Evolutionary conservation across 2,113 vertebrate genomes (phyloP), one percentile per base, ranked within the genome.

Genomic region (Riparia riparia): DNA sequence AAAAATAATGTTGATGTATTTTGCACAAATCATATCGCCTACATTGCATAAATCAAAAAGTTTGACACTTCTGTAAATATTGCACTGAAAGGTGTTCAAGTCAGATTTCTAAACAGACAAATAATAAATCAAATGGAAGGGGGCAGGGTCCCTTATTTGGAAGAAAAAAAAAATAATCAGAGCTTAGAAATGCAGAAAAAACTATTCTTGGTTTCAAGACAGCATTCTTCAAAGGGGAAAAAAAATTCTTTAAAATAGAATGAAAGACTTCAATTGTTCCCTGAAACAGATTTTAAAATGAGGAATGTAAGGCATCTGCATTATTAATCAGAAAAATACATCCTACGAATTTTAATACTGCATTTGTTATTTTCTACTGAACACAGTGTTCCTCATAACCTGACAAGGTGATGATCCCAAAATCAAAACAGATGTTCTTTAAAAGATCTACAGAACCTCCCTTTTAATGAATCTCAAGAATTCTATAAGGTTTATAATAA

Each of bases 381-480:
- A 89, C 89, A 49, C n/a, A 47, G 44, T 44, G 31, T 65, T 95
- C 77, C 77, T 90, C 82, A 95, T 92, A 97, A 81, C 83, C 93
- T 88, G 88, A 95, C 77, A 95, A 97, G 96, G 96, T 97, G 96
- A 89, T 73, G 87, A 89, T 95, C 94, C 84, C 89, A 96, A 85
- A 92, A 94, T 64, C 86, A 86, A 89, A 98, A 89, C 97, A 98
- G 96, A 98, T 98, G 97, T 96, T 97, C 95, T 96, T 97, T 95
- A 84, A 91, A 97, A 93, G 95, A 97, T 98, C 66, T 94, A 93
- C 91, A 94, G 87, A 95, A 93, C 89, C n/a, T 96, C 49, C 83
- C 51, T 82, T 84, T 54, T 96, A 97, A 97, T 86, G 93, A 98
- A 97, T 82, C 80, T 92, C 57, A 86, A 88, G 78, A 96, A 97